phyloP scores from a whole-genome alignment of 2,888 invertebrate genomes.

The Pachymerium ferrugineum region DNA sequence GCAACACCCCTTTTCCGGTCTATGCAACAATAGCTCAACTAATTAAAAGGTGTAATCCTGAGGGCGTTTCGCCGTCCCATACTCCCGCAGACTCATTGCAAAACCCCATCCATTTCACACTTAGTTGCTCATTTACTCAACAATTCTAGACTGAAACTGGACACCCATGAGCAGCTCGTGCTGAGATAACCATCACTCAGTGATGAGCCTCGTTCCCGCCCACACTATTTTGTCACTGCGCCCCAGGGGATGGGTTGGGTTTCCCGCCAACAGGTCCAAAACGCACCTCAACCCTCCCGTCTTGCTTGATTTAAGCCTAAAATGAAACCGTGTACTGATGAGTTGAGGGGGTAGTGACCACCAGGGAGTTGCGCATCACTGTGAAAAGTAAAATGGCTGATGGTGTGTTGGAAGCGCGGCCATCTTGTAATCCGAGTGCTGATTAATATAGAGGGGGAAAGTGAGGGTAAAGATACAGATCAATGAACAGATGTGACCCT shows the following conservation, averaged over 20 bases:
- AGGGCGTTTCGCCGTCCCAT: not conserved
- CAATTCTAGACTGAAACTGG: not conserved
- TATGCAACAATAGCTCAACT: no score
- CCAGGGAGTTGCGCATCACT: not conserved
- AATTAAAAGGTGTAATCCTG: not conserved
- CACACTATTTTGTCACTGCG: not conserved
- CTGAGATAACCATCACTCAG: constrained; percentile 11
- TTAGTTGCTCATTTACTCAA: constrained; percentile 3
- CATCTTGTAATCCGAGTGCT: constrained; percentile 9
- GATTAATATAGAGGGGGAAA: not conserved
- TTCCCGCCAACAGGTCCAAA: constrained; percentile 8
- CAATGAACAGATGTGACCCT: constrained; percentile 18
- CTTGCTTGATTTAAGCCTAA: not conserved
- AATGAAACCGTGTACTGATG: not conserved
- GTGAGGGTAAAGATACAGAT: constrained; percentile 5
- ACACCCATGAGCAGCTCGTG: constrained; percentile 12
- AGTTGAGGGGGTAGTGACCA: not conserved
- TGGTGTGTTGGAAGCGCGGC: not conserved
- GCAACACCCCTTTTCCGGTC: not conserved
- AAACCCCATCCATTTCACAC: not conserved
- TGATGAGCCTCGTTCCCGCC: constrained; percentile 11
- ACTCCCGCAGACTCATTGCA: not conserved
- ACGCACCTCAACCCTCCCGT: not conserved
- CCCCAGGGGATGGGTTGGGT: constrained; percentile 1
- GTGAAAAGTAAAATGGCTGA: not conserved